phyloP scores from a whole-genome alignment of 2,888 invertebrate species.

The Cataglyphis livida region DNA sequence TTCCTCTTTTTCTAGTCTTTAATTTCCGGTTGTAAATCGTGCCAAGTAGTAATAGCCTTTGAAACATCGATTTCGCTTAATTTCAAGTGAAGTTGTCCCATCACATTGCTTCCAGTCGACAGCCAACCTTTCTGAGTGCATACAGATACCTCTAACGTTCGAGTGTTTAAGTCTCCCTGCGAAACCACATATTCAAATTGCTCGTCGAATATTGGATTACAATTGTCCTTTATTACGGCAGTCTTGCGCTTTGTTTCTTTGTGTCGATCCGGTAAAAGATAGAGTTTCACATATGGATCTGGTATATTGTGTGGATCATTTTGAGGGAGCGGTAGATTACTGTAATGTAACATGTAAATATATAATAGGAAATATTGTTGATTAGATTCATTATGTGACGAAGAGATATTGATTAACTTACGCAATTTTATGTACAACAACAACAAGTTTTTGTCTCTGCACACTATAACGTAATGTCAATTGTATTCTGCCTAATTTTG shows the following conservation, averaged over 20 bases:
- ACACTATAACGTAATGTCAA: constrained; percentile 94
- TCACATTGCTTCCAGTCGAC: constrained; percentile 92
- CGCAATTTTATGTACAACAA: constrained; percentile 96
- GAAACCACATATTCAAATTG: constrained; percentile 96
- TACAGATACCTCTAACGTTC: constrained; percentile 94
- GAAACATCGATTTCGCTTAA: constrained; percentile 90
- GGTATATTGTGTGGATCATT: constrained; percentile 94
- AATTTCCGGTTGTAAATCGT: constrained; percentile 89
- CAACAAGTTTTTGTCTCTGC: constrained; percentile 92
- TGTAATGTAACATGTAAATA: constrained; percentile 79
- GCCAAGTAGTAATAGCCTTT: constrained; percentile 91
- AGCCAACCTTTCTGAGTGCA: constrained; percentile 95
- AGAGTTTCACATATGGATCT: constrained; percentile 96
- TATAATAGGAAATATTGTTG: not conserved
- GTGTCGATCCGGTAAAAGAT: constrained; percentile 93
- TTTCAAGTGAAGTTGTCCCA: constrained; percentile 92
- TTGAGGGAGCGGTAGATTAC: constrained; percentile 90
- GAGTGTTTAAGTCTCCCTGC: constrained; percentile 91
- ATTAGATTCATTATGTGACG: not conserved
- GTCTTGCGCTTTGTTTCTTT: constrained; percentile 96
- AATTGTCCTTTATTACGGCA: constrained; percentile 93
- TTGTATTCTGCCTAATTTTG: constrained; percentile 93
- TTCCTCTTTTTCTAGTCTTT: constrained; percentile 80
- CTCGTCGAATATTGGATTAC: constrained; percentile 96
- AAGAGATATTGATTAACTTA: constrained; percentile 86